Base-by-base conservation (phyloP, 1,140 invertebrate genomes). In the Venustaconcha ellipsiformis region DNA sequence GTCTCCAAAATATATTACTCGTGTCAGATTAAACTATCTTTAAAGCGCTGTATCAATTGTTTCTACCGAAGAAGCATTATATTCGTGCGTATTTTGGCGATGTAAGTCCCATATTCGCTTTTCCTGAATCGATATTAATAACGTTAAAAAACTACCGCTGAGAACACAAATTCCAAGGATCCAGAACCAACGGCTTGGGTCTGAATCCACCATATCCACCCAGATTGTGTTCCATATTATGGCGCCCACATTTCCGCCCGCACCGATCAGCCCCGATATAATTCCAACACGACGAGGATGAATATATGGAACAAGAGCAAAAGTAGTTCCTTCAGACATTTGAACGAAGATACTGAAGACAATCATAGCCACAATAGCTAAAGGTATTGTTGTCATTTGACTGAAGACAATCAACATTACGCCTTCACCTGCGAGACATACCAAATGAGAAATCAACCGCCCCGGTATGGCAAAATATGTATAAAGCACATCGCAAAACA, bases 181-280 rank as follows among this genome's bases (percentile, higher is more conserved):
- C 37, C 37, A 48, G 11, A 48, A 48, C 37, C 37, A 48, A 8
- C 37, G 37, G 37, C 37, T 48, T 48, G 66, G 66, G 6, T 67
- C 66, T 18, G 8, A 18, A n/a, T 55, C 37, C 1, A 67, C 48
- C 17, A 67, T n/a, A 14, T 56, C 14, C 1, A 17, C 48, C 66
- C 66, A 67, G 12, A 67, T 8, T 55, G 66, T n/a, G 37, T 67
- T 67, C 66, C 66, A 67, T n/a, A 67, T 14, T 56, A 67, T 37
- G 23, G 66, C 66, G 12, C 66, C 66, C 1, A 17, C 37, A 56
- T 56, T 67, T 18, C 66, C 66, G 20, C 66, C 66, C 1, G 48
- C 66, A 13, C 66, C 66, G 0, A 67, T 56, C n/a, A 67, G 15
- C 8, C 66, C 66, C 12, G 66, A 30, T 18, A 67, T 23, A 55